A percentile compares a stretch with the other conserved stretches of the same genome.
phyloP scores from a whole-genome alignment of 2,797 vertebrate species.

The Hirundo rustica region DNA sequence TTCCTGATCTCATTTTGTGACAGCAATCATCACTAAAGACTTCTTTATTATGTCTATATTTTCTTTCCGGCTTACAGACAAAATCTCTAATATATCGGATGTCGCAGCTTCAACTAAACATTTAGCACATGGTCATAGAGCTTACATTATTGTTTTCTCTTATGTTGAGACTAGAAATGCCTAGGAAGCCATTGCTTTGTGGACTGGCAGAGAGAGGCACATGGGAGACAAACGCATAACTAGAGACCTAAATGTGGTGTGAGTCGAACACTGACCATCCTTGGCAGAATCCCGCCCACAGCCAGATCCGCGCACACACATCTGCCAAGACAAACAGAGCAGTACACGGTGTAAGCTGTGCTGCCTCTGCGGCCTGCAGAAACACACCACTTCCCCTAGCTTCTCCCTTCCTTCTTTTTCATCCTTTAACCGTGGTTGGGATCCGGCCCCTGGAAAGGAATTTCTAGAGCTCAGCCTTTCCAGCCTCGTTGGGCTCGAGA shows the following conservation, averaged over 20 bases:
- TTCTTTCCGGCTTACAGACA: constrained; percentile 23
- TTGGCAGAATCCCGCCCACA: constrained; percentile 68
- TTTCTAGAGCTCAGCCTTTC: neutral
- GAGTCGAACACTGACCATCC: constrained; percentile 68
- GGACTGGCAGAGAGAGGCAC: constrained; percentile 63
- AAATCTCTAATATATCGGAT: neutral
- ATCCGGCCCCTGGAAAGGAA: neutral
- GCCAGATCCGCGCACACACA: constrained; percentile 67
- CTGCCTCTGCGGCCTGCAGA: constrained; percentile 57
- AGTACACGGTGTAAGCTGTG: constrained; percentile 65
- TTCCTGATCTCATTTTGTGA: constrained; percentile 29
- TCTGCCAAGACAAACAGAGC: constrained; percentile 74
- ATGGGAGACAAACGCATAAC: constrained; percentile 65
- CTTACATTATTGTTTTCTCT: neutral
- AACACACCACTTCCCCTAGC: constrained; percentile 47
- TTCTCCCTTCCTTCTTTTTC: neutral
- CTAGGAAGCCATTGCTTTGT: constrained; percentile 49
- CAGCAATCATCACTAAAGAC: constrained; percentile 21
- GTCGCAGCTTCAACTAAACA: neutral
- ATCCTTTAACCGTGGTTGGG: neutral
- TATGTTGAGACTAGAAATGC: constrained; percentile 14
- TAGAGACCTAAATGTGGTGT: constrained; percentile 66
- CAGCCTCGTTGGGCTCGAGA: neutral
- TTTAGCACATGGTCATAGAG: neutral
- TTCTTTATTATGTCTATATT: neutral